Evolutionary conservation across 2,888 invertebrate species (phyloP), one percentile per base, ranked within the genome.

Genomic region (Drosophila anomelani): DNA sequence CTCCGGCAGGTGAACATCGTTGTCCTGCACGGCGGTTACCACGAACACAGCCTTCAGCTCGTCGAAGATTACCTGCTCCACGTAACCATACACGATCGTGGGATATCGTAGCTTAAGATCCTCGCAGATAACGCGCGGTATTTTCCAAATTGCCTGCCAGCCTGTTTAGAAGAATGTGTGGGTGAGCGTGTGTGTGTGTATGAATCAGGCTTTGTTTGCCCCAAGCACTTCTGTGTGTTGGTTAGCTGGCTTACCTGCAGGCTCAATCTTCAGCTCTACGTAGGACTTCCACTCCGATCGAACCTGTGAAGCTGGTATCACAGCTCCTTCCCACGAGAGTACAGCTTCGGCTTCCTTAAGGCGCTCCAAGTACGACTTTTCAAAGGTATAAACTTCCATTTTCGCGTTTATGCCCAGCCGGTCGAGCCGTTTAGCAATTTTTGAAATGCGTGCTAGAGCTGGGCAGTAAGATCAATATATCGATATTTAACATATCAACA

Each of bases 81-180:
- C 93, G 61, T 93, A 93, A 0, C 94, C 94, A 36, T 94, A 91
- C 0, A 95, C 94, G n/a, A 94, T 91, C 0, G 94, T 94, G 0
- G 95, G 95, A 91, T 93, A 95, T 17, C 93, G 93, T n/a, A 95
- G 92, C 58, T 94, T 92, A 6, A 94, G 91, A 53, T 93, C 93
- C 81, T 94, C 94, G 75, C 95, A 95, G 10, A 93, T 94, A 6
- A 93, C 80, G 34, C 94, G 92, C 1, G 95, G 94, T 60, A 95
- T 94, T 90, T 94, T 95, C 95, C 95, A 95, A 41, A 95, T 83
- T 0, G 94, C 95, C 84, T 94, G 94, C 95, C 95, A 95, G 6
- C 95, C 95, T 84, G 51, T 53, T 53, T 9, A 10, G 15, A 9
- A 15, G 13, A 36, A 23, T 36, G 34, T 23, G 34, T 55, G 17